Evolutionary conservation across 2,113 vertebrate genomes (phyloP), one percentile per base, ranked within the genome.

Genomic region (Telmatochromis bifrenatus): DNA sequence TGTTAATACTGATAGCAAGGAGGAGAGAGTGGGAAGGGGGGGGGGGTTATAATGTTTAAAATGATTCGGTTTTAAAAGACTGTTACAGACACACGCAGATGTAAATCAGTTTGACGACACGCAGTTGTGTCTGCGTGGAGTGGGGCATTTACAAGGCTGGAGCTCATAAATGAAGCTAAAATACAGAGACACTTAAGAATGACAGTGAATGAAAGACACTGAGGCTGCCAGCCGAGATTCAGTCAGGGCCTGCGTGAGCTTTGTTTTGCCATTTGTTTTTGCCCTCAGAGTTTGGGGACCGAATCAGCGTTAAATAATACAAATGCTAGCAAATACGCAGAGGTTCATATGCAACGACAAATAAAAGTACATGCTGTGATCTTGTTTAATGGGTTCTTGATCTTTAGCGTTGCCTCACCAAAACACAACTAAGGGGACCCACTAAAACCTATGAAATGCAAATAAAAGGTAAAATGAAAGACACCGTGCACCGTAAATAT

Each of bases 61-160:
- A 92, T 68, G 21, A 83, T 81, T 35, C 62, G 85, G 83, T 92
- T 90, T 89, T 84, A 85, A 58, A 68, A 80, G 89, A 90, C 82
- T 47, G 62, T 89, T 70, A n/a, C 15, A 83, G 56, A 77, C 82
- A 28, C 31, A 17, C 4, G 31, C 62, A 26, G 68, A 21, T 53
- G 87, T 88, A 90, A 90, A 81, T 88, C 89, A 89, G 79, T 5
- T 65, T 17, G 79, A 89, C 79, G n/a, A 45, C 21, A 6, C 33
- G 53, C 84, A 58, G 75, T 90, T 89, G 73, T 84, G 80, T 86
- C 45, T 73, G 82, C 6, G 60, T 54, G 75, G 31, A 19, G 33
- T 11, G 47, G 19, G 85, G 31, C 37, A 81, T 79, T 84, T 82
- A 87, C 85, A 86, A 91, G 89, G 70, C 65, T 21, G 4, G 60